A percentile compares a stretch with the other conserved stretches of the same genome.
phyloP scores from a whole-genome alignment of 1,140 invertebrate genomes.

The Choristoneura fumiferana region DNA sequence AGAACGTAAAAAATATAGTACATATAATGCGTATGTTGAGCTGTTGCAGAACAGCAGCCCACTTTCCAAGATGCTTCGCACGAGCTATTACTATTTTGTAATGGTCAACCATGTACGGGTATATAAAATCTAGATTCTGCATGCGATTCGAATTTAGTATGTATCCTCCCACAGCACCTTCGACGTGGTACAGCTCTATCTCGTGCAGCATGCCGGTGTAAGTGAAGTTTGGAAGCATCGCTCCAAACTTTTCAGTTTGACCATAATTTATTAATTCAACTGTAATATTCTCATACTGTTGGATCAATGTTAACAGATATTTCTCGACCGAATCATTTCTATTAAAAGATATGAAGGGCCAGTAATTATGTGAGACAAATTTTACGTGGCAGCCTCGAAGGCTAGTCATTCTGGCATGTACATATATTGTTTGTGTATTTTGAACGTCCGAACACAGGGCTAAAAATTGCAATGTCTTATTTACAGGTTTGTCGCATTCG shows the following conservation, averaged over 20 bases:
- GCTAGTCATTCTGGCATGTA: neutral
- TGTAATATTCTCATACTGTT: conserved; percentile 16
- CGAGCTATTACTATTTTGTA: conserved; percentile 18
- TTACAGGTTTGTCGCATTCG: conserved; percentile 19
- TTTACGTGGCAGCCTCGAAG: conserved; percentile 20
- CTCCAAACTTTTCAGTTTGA: conserved; percentile 13
- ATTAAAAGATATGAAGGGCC: conserved; percentile 20
- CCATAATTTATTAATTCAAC: conserved; percentile 16
- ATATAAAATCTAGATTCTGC: conserved; percentile 21
- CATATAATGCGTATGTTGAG: neutral
- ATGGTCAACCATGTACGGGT: conserved; percentile 27
- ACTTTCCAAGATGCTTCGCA: conserved; percentile 17
- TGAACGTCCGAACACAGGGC: conserved; percentile 16
- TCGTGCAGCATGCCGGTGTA: conserved; percentile 18
- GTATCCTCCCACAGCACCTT: conserved; percentile 30
- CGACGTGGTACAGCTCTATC: conserved; percentile 16
- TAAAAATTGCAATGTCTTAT: conserved; percentile 17
- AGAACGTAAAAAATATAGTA: neutral
- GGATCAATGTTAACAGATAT: conserved; percentile 18
- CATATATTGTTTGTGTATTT: neutral
- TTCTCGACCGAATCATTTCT: conserved; percentile 6
- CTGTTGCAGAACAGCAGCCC: conserved; percentile 22
- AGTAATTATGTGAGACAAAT: conserved; percentile 15
- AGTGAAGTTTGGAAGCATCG: neutral
- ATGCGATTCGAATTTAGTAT: neutral